Conservation (phyloP, 2,888 invertebrate genomes). For the Metallyticus violacea region DNA sequence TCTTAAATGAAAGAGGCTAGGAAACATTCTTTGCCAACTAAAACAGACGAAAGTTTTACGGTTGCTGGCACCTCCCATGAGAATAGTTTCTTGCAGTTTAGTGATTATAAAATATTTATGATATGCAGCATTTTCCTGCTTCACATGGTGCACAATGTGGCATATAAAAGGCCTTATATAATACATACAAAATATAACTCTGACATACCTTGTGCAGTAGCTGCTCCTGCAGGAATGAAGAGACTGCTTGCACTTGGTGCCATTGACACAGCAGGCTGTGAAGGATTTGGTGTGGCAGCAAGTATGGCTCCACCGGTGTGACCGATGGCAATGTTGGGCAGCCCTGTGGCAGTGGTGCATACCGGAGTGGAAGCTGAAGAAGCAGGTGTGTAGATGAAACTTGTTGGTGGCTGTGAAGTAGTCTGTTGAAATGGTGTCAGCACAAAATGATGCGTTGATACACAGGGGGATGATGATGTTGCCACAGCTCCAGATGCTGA, state of each 20-base stretch:
- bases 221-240: neutral
- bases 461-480: constrained; percentile 1
- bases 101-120: too few relatives aligned
- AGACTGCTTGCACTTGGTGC: neutral
- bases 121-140: too few relatives aligned
- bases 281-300: neutral
- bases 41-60: too few relatives aligned
- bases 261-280: neutral
- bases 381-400: constrained; percentile 20
- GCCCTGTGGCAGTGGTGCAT: constrained; percentile 1
- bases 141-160: too few relatives aligned
- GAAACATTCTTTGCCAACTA: too few relatives aligned
- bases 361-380: neutral
- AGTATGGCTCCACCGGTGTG: neutral
- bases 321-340: neutral
- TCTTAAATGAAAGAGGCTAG: too few relatives aligned
- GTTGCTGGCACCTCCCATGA: too few relatives aligned
- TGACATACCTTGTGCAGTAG: neutral
- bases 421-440: constrained; percentile 25
- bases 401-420: neutral
- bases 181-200: too few relatives aligned
- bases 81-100: too few relatives aligned
- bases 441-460: constrained; percentile 29
- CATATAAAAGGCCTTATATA: too few relatives aligned
- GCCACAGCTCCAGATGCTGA: constrained; percentile 9